Percentiles rank a stretch among this genome's conserved stretches.
Conservation (phyloP, 2,888 invertebrate genomes). For the Chalcosyrphus nemorum region DNA sequence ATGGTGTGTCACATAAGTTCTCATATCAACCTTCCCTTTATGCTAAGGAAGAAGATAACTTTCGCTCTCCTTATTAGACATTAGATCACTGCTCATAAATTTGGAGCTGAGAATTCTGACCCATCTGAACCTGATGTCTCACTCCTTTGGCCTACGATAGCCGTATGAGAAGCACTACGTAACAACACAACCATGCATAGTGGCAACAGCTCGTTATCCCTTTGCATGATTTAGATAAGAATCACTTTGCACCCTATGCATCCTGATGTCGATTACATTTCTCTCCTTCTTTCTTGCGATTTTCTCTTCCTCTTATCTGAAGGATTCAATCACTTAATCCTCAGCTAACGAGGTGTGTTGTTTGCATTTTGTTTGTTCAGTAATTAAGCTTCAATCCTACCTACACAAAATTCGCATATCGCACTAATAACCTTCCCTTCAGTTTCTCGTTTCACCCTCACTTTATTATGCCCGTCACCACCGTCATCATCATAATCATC, state of each 20-base stretch:
- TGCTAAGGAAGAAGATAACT: too few relatives aligned
- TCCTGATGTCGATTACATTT: not conserved
- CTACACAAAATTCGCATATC: not conserved
- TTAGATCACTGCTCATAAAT: too few relatives aligned
- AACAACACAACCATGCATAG: too few relatives aligned
- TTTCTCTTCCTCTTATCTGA: conserved; percentile 10
- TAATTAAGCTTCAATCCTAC: conserved; percentile 49
- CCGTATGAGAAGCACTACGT: too few relatives aligned
- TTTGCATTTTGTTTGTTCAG: conserved; percentile 58
- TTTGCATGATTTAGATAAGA: not conserved
- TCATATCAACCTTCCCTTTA: too few relatives aligned
- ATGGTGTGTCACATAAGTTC: too few relatives aligned
- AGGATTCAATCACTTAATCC: conserved; percentile 55
- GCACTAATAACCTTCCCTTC: not conserved
- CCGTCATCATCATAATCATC: conserved; percentile 18
- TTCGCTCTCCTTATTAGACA: too few relatives aligned
- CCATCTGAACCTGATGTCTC: too few relatives aligned
- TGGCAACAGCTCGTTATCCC: not conserved
- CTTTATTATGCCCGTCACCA: conserved; percentile 3
- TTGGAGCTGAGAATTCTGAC: too few relatives aligned
- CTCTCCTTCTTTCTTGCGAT: not conserved
- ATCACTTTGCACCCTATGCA: not conserved
- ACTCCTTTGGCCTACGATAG: too few relatives aligned
- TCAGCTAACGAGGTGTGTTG: conserved; percentile 52
- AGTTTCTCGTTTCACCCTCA: conserved; percentile 1